Evolutionary conservation across 2,113 vertebrate species (phyloP).

Genomic region (Microtus pennsylvanicus): DNA sequence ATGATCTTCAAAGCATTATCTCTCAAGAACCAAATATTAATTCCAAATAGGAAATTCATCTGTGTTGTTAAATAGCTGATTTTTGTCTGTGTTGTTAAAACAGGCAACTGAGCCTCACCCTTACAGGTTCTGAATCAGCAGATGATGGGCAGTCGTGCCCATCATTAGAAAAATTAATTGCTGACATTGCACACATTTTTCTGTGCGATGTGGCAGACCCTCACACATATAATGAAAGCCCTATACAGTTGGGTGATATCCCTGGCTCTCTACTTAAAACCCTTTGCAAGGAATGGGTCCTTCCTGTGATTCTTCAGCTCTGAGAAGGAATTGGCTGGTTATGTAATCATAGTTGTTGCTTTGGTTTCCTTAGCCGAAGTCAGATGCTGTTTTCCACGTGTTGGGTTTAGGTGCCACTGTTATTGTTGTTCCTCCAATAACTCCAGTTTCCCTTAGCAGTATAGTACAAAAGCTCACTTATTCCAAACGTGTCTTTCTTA

Average conservation of each 20-base stretch:
- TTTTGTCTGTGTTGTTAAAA: too few species aligned
- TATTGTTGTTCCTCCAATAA: not conserved
- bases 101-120: too few species aligned
- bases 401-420: not conserved
- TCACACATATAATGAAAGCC: not conserved
- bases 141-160: too few species aligned
- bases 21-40: not conserved
- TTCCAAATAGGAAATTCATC: not conserved
- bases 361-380: not conserved
- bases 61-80: too few species aligned
- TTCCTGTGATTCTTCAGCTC: slow-evolving; percentile 2
- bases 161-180: too few species aligned
- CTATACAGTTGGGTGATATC: too few species aligned
- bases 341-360: not conserved
- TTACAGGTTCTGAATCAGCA: too few species aligned
- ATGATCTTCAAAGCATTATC: not conserved
- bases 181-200: not conserved
- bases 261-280: not conserved
- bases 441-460: not conserved
- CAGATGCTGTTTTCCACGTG: not conserved
- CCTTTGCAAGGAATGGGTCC: not conserved
- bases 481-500: not conserved
- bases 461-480: not conserved
- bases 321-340: not conserved
- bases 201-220: not conserved